Conservation (phyloP, 2,888 invertebrate species). For the Argynnis bischoffii region DNA sequence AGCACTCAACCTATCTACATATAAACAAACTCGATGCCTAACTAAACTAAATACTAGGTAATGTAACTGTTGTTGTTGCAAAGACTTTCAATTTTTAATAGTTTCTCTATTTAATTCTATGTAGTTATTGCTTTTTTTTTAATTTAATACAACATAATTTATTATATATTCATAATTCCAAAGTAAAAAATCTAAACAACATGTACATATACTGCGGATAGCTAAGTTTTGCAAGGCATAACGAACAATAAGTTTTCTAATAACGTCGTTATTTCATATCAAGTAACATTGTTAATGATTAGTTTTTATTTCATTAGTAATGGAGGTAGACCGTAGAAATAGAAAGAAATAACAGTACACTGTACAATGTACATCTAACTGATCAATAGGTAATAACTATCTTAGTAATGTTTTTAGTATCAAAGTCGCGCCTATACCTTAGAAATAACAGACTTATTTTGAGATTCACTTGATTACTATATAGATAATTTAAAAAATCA, state of each 20-base stretch:
- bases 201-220: neutral
- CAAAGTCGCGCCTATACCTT: neutral
- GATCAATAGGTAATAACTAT: neutral
- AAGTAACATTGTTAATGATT: slow-evolving; percentile 8
- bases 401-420: neutral
- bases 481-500: too few species aligned
- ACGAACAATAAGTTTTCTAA: slow-evolving; percentile 1
- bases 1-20: too few species aligned
- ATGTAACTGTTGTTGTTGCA: too few species aligned
- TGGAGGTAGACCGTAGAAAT: slow-evolving; percentile 27
- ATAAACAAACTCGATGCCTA: too few species aligned
- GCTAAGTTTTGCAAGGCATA: neutral
- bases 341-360: slow-evolving; percentile 13
- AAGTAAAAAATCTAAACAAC: too few species aligned
- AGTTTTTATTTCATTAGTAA: slow-evolving; percentile 25
- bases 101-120: too few species aligned
- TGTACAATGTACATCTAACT: neutral
- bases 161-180: too few species aligned
- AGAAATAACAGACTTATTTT: neutral
- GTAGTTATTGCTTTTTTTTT: too few species aligned
- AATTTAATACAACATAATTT: too few species aligned
- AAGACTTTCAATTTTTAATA: too few species aligned
- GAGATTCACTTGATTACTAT: too few species aligned
- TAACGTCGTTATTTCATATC: slow-evolving; percentile 14
- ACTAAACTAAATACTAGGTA: too few species aligned